A percentile compares a stretch with the other conserved stretches of the same genome.
phyloP scores from a whole-genome alignment of 2,888 invertebrate species.

The Amphipyra tragopoginis region DNA sequence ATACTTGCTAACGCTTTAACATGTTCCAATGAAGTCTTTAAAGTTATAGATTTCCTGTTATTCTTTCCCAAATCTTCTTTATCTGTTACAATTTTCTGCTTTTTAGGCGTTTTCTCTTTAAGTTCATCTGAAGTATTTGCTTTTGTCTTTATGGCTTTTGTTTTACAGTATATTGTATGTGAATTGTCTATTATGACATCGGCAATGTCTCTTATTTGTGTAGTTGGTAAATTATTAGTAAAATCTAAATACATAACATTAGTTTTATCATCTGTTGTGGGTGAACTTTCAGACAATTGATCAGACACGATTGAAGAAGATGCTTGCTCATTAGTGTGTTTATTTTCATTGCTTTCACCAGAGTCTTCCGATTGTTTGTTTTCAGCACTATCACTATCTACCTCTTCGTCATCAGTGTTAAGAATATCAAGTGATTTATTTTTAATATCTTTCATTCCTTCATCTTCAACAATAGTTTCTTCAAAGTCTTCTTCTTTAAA shows the following conservation, averaged over 20 bases:
- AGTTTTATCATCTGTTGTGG: slow-evolving; percentile 35
- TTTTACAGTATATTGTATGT: slow-evolving; percentile 76
- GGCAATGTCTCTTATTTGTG: slow-evolving; percentile 79
- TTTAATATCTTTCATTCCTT: slow-evolving; percentile 15
- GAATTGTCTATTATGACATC: slow-evolving; percentile 76
- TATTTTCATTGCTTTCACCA: slow-evolving; percentile 8
- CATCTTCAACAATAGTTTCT: neutral
- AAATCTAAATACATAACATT: slow-evolving; percentile 79
- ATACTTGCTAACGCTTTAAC: slow-evolving; percentile 75
- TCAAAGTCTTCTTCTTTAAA: slow-evolving; percentile 2
- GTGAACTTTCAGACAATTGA: slow-evolving; percentile 3
- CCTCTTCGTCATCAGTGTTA: slow-evolving; percentile 27
- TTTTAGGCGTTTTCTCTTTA: slow-evolving; percentile 59
- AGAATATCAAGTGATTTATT: slow-evolving; percentile 21
- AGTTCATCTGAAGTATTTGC: slow-evolving; percentile 43
- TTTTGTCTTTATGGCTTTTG: slow-evolving; percentile 63
- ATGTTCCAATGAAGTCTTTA: slow-evolving; percentile 85
- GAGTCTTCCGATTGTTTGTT: neutral
- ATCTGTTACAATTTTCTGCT: slow-evolving; percentile 75
- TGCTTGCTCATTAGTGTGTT: neutral
- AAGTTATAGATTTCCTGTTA: slow-evolving; percentile 73
- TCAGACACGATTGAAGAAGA: neutral
- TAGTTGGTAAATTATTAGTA: slow-evolving; percentile 76
- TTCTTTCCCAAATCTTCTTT: slow-evolving; percentile 79
- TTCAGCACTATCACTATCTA: slow-evolving; percentile 10